Conservation (phyloP, 2,888 invertebrate genomes). For the Hermodice carunculata region DNA sequence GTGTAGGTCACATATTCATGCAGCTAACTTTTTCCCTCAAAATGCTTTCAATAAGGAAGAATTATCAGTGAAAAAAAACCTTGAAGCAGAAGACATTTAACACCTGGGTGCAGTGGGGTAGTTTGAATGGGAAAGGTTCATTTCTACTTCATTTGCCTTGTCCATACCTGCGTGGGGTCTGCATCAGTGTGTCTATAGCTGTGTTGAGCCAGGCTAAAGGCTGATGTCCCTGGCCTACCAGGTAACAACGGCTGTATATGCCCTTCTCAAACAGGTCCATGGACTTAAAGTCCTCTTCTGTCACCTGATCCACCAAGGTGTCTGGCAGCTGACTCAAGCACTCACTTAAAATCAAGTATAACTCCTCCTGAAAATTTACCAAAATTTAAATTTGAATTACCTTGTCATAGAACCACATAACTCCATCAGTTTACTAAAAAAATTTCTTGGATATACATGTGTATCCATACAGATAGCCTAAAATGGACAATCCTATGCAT, state of each 20-base stretch:
- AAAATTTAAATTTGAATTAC: no score
- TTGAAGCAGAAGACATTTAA: no score
- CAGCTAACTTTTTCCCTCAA: no score
- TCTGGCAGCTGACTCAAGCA: conserved; percentile 58
- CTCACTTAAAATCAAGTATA: conserved; percentile 34
- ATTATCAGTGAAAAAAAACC: no score
- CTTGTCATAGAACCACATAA: no score
- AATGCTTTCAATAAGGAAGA: no score
- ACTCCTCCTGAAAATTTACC: background rate
- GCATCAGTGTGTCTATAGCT: conserved; percentile 61
- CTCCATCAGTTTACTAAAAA: no score
- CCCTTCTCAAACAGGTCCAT: conserved; percentile 42
- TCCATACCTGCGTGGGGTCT: background rate
- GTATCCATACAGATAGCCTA: no score
- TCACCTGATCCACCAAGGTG: conserved; percentile 54
- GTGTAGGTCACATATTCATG: no score
- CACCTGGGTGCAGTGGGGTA: no score
- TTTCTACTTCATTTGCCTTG: background rate
- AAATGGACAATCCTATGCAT: no score
- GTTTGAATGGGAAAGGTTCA: background rate
- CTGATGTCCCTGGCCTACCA: conserved; percentile 57
- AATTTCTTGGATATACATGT: no score
- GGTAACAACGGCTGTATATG: conserved; percentile 52
- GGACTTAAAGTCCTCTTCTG: conserved; percentile 47
- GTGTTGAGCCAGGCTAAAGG: conserved; percentile 59